A percentile compares a stretch with the other conserved stretches of the same genome.
phyloP scores from a whole-genome alignment of 1,140 invertebrate genomes.

The Drosophila parabipectinata region DNA sequence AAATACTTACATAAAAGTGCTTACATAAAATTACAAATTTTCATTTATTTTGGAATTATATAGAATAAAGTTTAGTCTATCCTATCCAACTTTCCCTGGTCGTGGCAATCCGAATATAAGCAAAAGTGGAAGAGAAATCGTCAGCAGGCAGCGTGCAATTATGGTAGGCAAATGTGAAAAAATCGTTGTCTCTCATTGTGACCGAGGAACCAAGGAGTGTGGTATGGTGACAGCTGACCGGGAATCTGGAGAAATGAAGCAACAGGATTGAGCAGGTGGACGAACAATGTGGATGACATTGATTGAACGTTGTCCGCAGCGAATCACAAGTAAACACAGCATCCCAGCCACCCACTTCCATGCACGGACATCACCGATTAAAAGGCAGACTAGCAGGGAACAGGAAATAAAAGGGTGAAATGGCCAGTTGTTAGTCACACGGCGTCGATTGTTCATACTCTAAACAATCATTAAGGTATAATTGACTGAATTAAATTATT shows the following conservation, averaged over 20 bases:
- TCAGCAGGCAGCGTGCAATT: conserved; percentile 48
- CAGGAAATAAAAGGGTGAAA: conserved; percentile 38
- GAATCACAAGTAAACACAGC: conserved; percentile 36
- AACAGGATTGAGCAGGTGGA: conserved; percentile 49
- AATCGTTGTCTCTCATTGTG: conserved; percentile 2
- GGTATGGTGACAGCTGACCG: conserved; percentile 5
- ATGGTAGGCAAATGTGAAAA: conserved; percentile 63
- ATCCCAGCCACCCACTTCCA: conserved; percentile 16
- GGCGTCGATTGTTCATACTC: conserved; percentile 66
- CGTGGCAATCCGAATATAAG: conserved; percentile 5
- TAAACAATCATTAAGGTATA: conserved; percentile 47
- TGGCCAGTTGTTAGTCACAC: conserved; percentile 60
- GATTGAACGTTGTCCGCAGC: conserved; percentile 77
- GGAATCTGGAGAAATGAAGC: conserved; percentile 32
- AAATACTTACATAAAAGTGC: too few species aligned
- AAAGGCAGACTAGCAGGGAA: conserved; percentile 7
- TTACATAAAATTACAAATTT: too few species aligned
- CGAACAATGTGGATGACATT: conserved; percentile 70
- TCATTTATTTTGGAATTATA: too few species aligned
- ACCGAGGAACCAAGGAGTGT: background rate
- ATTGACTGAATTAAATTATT: conserved; percentile 11
- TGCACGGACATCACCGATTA: background rate
- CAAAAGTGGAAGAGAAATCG: conserved; percentile 7
- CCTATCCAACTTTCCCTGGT: background rate
- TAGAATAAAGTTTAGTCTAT: background rate